These are phyloP conservation scores for Archips crataeganus DNA, from an alignment of 2,888 invertebrate genomes.

Conservation along the genomic window DNA sequence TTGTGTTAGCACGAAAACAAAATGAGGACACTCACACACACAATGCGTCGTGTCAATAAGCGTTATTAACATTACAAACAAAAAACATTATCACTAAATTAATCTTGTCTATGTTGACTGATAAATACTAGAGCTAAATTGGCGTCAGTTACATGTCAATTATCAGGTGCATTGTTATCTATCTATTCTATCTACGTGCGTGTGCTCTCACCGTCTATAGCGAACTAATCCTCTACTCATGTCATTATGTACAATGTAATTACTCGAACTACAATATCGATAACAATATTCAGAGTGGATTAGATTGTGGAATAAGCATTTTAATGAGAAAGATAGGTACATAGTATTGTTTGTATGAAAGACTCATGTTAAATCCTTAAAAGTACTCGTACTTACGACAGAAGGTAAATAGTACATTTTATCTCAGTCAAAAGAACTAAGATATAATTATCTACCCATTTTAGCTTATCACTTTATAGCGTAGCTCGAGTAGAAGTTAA, in stretches of 20 bases:
- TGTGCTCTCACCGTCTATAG: neutral
- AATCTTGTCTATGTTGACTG: neutral
- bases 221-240: conserved; percentile 25
- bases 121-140: conserved; percentile 6
- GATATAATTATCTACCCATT: neutral
- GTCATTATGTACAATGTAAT: conserved; percentile 24
- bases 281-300: conserved; percentile 7
- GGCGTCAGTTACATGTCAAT: neutral
- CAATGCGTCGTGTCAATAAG: conserved; percentile 14
- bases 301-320: conserved; percentile 14
- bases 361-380: neutral
- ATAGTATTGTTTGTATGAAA: neutral
- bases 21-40: conserved; percentile 19
- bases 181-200: conserved; percentile 12
- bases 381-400: neutral
- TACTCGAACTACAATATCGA: conserved; percentile 28
- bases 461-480: neutral
- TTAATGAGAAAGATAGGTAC: neutral
- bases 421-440: neutral
- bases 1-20: conserved; percentile 8
- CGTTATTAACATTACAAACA: conserved; percentile 21
- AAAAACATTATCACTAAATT: conserved; percentile 9
- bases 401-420: neutral
- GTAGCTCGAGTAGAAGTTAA: conserved; percentile 14
- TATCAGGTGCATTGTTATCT: neutral